phyloP scores from a whole-genome alignment of 2,113 vertebrate species.

The Cottus gobio region DNA sequence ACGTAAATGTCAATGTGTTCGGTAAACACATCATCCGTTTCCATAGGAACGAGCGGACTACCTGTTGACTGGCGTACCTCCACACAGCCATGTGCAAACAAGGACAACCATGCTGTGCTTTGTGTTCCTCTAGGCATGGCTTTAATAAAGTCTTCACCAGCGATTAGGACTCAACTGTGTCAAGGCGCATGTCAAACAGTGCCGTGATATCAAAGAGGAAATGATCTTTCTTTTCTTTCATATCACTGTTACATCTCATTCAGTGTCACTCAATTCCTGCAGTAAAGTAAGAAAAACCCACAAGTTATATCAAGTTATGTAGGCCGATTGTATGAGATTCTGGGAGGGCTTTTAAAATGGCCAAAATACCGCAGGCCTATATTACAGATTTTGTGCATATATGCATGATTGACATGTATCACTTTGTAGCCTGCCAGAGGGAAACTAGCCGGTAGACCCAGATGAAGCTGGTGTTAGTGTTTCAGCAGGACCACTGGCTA shows the following conservation, averaged over 20 bases:
- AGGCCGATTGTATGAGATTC: neutral
- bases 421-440: neutral
- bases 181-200: conserved; percentile 15
- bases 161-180: conserved; percentile 10
- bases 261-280: neutral
- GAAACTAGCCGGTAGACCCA: conserved; percentile 23
- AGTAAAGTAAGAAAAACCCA: neutral
- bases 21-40: neutral
- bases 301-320: neutral
- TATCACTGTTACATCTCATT: neutral
- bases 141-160: neutral
- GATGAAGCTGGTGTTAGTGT: conserved; percentile 28
- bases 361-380: neutral
- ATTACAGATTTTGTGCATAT: neutral
- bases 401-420: neutral
- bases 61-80: neutral
- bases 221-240: neutral
- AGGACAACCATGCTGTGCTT: neutral
- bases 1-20: neutral
- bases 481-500: conserved; percentile 7
- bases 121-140: conserved; percentile 8
- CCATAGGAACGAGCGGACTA: neutral
- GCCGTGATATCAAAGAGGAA: neutral
- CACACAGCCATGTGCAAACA: neutral
- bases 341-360: neutral